Evolutionary conservation across 2,113 vertebrate genomes (phyloP).

Genomic region (Gavialis gangeticus): DNA sequence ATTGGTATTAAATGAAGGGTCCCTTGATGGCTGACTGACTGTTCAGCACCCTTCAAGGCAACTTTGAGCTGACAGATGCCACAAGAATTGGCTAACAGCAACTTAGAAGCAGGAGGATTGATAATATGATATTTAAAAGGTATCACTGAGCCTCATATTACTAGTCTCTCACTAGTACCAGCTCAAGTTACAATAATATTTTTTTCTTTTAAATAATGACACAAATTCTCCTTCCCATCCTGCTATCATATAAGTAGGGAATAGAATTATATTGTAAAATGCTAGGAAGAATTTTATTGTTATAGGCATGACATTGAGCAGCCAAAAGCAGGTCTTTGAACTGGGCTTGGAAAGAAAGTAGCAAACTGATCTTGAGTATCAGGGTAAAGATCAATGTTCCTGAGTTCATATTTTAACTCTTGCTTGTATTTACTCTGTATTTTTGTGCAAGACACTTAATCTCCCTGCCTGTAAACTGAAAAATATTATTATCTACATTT

Average conservation of each 20-base stretch:
- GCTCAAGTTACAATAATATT: neutral
- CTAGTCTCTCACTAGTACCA: neutral
- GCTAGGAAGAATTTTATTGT: neutral
- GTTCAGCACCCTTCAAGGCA: neutral
- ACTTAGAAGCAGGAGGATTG: neutral
- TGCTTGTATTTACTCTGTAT: no score
- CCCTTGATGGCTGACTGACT: neutral
- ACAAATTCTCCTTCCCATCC: neutral
- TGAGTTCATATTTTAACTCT: no score
- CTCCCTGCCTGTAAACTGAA: no score
- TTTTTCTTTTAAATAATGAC: neutral
- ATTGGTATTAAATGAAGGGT: neutral
- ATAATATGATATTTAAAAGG: neutral
- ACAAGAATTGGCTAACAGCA: neutral
- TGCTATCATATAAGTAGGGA: neutral
- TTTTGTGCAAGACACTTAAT: no score
- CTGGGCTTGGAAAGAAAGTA: neutral
- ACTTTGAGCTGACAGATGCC: neutral
- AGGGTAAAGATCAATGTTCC: no score
- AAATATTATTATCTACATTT: no score
- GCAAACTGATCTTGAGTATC: no score
- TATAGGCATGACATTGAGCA: neutral
- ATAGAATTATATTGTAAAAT: neutral
- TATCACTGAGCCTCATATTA: neutral
- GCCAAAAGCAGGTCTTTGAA: neutral